Base-by-base conservation (phyloP, 2,888 invertebrate genomes). In the Steinernema scapterisci region DNA sequence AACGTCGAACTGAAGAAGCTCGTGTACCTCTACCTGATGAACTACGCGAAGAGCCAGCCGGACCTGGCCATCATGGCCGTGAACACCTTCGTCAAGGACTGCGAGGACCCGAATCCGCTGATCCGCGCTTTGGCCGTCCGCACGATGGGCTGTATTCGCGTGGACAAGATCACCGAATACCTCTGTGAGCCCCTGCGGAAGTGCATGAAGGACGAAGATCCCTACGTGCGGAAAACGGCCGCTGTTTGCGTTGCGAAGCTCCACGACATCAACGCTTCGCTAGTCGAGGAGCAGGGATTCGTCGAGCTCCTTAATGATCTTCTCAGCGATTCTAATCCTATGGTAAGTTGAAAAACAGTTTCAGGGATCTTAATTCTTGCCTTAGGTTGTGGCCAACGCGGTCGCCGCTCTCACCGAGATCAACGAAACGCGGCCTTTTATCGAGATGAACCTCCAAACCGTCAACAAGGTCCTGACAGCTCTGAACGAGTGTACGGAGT, bases 61-160 rank as follows among this genome's bases (percentile, higher is more conserved):
- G 99, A 99, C 88, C 95, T 97, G 94, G 99, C 99, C 74, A 99
- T 99, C 78, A 97, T 99, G 97, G 99, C 99, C 13, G 99, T 99
- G 76, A 99, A 99, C 90, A 99, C 99, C 7, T 99, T 99, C 90
- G 99, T 99, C 81, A 97, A 97, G 93, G 99, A 99, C 90, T 99
- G 99, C 90, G 97, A 99, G 91, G 99, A 99, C 89, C 95, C 97
- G 13, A 99, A 99, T 91, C 99, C 99, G 43, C 90, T 99, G 88
- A 99, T 99, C 88, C 92, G 99, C 82, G 99, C 99, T 0, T 90
- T 99, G 87, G 99, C 99, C 45, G 99, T 99, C 43, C 91, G 99
- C 76, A 99, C 99, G 21, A 99, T 99, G 99, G 99, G 99, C 73
- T 99, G 99, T 89, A 99, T 99, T 88, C 92, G 99, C 16, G 99